Evolutionary conservation across 2,797 vertebrate genomes (phyloP).

Genomic region (Pelochelys cantorii): DNA sequence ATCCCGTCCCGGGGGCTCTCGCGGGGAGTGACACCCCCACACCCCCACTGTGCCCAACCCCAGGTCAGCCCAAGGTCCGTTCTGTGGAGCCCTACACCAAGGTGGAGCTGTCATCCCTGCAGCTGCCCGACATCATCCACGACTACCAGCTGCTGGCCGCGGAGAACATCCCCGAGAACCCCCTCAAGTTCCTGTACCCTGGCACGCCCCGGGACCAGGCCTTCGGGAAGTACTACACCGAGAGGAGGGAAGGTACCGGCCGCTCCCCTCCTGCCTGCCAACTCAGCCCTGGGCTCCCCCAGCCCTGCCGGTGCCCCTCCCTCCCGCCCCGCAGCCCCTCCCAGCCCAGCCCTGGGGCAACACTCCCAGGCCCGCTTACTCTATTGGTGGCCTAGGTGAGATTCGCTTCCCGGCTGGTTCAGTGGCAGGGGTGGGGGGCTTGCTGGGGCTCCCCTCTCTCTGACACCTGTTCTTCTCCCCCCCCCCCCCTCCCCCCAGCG

Average conservation of each 20-base stretch:
- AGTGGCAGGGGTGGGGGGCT: fast-evolving
- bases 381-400: neutral
- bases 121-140: slow-evolving; percentile 91
- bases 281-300: neutral
- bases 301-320: too few species aligned
- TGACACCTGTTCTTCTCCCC: neutral
- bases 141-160: slow-evolving; percentile 88
- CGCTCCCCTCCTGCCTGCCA: neutral
- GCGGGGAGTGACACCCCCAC: fast-evolving
- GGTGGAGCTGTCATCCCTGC: slow-evolving; percentile 85
- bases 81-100: slow-evolving; percentile 90
- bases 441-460: fast-evolving
- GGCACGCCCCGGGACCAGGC: slow-evolving; percentile 87
- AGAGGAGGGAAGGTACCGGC: slow-evolving; percentile 51
- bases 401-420: neutral
- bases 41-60: fast-evolving
- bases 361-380: neutral
- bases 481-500: slow-evolving; percentile 6
- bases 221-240: slow-evolving; percentile 88
- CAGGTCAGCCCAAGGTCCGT: slow-evolving; percentile 67
- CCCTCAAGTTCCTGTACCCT: slow-evolving; percentile 90
- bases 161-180: slow-evolving; percentile 89
- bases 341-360: neutral
- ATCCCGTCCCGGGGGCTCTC: neutral
- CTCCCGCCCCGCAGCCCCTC: neutral